Percentiles rank a stretch among this genome's conserved stretches.
Evolutionary conservation across 2,888 invertebrate genomes (phyloP).

Genomic region (Hyppa rectilinea): DNA sequence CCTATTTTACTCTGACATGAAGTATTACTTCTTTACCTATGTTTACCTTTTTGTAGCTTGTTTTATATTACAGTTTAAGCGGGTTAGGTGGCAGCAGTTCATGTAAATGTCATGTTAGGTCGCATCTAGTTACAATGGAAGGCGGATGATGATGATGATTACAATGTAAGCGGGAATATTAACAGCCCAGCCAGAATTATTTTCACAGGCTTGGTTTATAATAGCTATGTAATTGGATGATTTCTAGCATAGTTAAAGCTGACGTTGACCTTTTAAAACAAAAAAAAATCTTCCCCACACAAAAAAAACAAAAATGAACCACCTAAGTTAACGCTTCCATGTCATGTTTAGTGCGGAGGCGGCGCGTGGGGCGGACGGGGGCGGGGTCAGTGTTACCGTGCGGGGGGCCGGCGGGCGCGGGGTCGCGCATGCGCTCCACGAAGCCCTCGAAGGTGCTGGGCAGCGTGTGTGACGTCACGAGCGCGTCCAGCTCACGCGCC

Average conservation of each 20-base stretch:
- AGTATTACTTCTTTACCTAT: conserved; percentile 9
- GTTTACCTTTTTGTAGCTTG: conserved; percentile 1
- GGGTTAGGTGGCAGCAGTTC: conserved; percentile 23
- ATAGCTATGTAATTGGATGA: conserved; percentile 32
- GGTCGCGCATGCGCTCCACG: conserved; percentile 84
- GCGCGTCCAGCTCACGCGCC: conserved; percentile 95
- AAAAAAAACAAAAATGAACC: conserved; percentile 42
- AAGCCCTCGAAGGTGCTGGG: conserved; percentile 97
- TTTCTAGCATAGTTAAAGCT: conserved; percentile 18
- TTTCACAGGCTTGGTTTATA: neutral
- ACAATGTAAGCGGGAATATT: conserved; percentile 18
- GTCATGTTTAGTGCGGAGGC: conserved; percentile 44
- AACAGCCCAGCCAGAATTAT: conserved; percentile 10
- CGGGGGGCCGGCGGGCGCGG: conserved; percentile 65
- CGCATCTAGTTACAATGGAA: conserved; percentile 19
- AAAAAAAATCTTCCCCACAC: conserved; percentile 5
- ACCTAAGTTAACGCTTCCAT: conserved; percentile 48
- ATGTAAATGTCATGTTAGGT: conserved; percentile 18
- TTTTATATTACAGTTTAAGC: conserved; percentile 40
- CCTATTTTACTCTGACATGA: neutral
- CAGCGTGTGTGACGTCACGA: conserved; percentile 96
- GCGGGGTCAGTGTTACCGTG: conserved; percentile 54
- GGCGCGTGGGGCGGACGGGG: conserved; percentile 48
- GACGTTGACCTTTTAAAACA: neutral
- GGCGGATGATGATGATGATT: conserved; percentile 6